These are phyloP conservation scores for Styela plicata DNA, from an alignment of 23 tunicate genomes.

Conservation along the genomic window DNA sequence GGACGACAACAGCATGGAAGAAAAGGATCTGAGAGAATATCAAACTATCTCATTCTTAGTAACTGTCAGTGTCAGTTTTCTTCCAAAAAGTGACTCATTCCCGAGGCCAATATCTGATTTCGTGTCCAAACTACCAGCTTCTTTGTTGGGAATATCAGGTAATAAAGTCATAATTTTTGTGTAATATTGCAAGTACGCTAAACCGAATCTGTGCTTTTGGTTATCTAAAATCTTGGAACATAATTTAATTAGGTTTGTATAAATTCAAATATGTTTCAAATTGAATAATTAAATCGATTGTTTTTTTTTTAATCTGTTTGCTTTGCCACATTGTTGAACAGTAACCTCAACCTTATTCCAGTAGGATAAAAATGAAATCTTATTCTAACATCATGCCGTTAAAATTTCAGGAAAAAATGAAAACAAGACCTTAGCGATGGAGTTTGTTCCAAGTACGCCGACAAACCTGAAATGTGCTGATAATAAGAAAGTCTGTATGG, in stretches of 20 bases:
- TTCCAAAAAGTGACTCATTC: not conserved
- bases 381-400: too few species aligned
- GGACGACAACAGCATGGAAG: not conserved
- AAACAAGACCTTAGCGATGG: constrained; percentile 10
- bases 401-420: constrained; percentile 23
- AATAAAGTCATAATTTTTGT: too few species aligned
- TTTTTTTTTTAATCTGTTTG: too few species aligned
- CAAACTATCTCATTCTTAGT: constrained; percentile 2
- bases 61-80: constrained; percentile 20
- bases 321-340: too few species aligned
- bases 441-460: constrained; percentile 16
- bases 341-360: too few species aligned
- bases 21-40: not conserved
- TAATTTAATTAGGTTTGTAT: too few species aligned
- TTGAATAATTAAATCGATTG: too few species aligned
- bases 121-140: constrained; percentile 34
- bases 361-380: too few species aligned
- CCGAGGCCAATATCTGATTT: constrained; percentile 20
- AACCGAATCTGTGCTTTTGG: too few species aligned
- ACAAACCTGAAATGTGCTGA: constrained; percentile 6
- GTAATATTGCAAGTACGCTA: too few species aligned
- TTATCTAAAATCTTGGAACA: too few species aligned
- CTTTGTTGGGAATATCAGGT: constrained; percentile 64
- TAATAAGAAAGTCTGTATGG: constrained; percentile 20
- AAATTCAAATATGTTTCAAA: too few species aligned